Evolutionary conservation across 2,113 vertebrate species (phyloP), one percentile per base, ranked within the genome.

Genomic region (Otolemur garnettii): DNA sequence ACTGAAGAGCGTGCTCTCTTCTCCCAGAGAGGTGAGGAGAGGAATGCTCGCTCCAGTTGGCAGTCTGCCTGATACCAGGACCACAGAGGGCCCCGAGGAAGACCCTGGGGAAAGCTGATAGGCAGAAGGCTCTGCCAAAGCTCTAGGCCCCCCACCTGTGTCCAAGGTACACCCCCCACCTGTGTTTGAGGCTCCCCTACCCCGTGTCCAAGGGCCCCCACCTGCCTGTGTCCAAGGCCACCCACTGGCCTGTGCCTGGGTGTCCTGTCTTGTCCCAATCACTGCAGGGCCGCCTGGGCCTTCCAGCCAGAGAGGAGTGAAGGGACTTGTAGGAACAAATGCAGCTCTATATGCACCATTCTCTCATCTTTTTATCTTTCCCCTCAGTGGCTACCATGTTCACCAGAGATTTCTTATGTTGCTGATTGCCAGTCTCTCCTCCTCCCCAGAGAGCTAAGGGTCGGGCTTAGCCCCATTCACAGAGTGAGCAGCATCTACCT

Each of bases 401-500:
- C n/a, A 6, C 21, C 59, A 38, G 50, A 81, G 15, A 17, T 38
- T 45, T 10, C 35, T 50, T 28, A 24, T 0, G 4, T 0, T 30
- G 33, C 53, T 38, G 26, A 14, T 15, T 15, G 30, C 7, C 6
- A 3, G 5, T 18, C 74, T 66, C 60, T 42, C 30, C 60, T 35
- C 11, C 38, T 66, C 71, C 72, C 85, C 69, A 38, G 15, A 38
- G 57, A 62, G 35, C 22, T 11, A 92, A 24, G 75, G 60, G 53
- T 17, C 12, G 38, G 0, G 11, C 21, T 83, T 53, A 75, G 18
- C 1, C 4, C 30, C 89, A 9, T 60, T 81, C 8, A 79, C 7
- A 0, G 1, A 13, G 42, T 78, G 7, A 92, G 45, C 74, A 87
- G 87, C 90, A 82, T 3, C 78, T 98, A 99, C 99, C 99, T 99